Percentiles rank a stretch among this genome's conserved stretches.
Conservation (phyloP, 2,113 vertebrate genomes). For the Heterochromis multidens region DNA sequence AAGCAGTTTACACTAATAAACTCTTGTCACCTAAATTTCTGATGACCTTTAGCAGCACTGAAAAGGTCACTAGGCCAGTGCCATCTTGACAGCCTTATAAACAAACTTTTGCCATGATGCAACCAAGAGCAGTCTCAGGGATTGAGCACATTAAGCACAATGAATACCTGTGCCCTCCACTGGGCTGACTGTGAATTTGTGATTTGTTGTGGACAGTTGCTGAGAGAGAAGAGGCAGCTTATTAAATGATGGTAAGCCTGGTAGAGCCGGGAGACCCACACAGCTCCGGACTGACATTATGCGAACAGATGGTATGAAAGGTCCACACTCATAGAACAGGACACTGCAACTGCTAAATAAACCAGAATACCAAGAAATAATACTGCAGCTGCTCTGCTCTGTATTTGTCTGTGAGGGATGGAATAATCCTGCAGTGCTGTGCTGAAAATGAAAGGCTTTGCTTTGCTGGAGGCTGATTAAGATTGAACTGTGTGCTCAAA, state of each 20-base stretch:
- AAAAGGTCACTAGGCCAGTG: neutral
- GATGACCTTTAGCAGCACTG: neutral
- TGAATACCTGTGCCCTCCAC: neutral
- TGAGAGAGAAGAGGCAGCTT: neutral
- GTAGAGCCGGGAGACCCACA: neutral
- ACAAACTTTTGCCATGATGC: neutral
- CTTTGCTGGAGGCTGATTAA: neutral
- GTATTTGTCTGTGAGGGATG: neutral
- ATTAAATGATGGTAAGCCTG: conserved; percentile 15
- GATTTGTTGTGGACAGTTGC: neutral
- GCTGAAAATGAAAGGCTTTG: neutral
- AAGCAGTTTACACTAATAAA: neutral
- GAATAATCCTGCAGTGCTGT: neutral
- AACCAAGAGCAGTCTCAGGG: neutral
- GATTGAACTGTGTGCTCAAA: neutral
- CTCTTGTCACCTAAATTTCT: neutral
- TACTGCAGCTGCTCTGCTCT: neutral
- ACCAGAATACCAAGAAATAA: neutral
- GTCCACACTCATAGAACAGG: neutral
- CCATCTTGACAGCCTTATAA: neutral
- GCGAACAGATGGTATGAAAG: neutral
- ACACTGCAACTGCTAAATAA: neutral
- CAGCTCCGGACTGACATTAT: neutral
- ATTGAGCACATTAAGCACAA: neutral
- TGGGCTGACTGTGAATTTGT: neutral